Conservation (phyloP, 2,797 vertebrate genomes). For the Mormyrus hasselquistii region DNA sequence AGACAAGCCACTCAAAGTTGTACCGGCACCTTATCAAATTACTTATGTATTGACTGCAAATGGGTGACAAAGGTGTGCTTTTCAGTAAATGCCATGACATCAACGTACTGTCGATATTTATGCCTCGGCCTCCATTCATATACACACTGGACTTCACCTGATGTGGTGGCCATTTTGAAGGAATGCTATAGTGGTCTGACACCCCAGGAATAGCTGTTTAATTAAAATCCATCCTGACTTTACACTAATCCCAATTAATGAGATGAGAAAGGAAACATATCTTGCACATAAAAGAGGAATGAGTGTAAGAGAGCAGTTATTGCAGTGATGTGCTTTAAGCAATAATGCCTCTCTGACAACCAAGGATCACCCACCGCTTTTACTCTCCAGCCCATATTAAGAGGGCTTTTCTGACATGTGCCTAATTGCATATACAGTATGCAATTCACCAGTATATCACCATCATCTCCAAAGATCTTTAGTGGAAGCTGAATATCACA, state of each 20-base stretch:
- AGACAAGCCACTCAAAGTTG: not conserved
- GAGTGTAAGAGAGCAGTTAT: constrained; percentile 40
- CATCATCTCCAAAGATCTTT: not conserved
- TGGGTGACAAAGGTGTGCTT: not conserved
- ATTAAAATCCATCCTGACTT: constrained; percentile 60
- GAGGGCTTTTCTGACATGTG: constrained; percentile 57
- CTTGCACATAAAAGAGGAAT: constrained; percentile 46
- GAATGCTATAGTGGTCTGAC: not conserved
- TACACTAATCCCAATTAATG: constrained; percentile 52
- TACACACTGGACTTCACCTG: not conserved
- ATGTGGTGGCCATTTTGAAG: constrained; percentile 47
- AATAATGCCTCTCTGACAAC: constrained; percentile 54
- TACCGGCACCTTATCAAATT: not conserved
- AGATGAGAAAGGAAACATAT: constrained; percentile 48
- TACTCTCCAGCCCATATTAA: constrained; percentile 44
- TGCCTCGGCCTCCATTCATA: not conserved
- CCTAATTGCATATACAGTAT: constrained; percentile 57
- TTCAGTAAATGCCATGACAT: not conserved
- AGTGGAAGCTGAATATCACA: not conserved
- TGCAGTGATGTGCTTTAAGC: constrained; percentile 45
- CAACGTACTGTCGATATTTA: not conserved
- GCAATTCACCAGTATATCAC: constrained; percentile 39
- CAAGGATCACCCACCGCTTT: constrained; percentile 52
- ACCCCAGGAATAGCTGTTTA: constrained; percentile 43
- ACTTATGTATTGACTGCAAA: not conserved